Base-by-base conservation (phyloP, 2,113 vertebrate genomes). In the Limanda limanda region DNA sequence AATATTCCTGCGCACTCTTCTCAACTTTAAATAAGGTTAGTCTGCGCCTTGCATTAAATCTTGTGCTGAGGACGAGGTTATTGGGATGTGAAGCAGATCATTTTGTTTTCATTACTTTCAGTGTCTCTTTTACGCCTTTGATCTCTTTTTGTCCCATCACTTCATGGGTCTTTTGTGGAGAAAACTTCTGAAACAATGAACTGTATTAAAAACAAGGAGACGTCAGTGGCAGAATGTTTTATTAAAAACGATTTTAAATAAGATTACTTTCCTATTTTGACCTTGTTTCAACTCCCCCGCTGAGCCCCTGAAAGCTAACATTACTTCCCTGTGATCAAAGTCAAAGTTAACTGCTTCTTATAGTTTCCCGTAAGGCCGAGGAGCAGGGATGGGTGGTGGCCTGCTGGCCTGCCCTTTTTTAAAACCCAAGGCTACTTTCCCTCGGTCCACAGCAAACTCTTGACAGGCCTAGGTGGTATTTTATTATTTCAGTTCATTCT, bases 401-500 rank as follows among this genome's bases (percentile, higher is more conserved):
- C 52, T 69, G 77, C 67, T 69, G 76, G 79, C 75, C 51, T 71
- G 86, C 64, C 72, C 79, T 69, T 86, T 86, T 84, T 48, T 83
- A 73, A 85, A 83, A 87, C 77, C 87, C 82, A 89, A 90, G 87
- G 86, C 88, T 88, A 81, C 88, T 82, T 78, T 88, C 74, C 74
- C 76, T 85, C 67, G 63, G 74, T 79, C 88, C 88, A 87, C 73
- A 78, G 73, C 85, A 65, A 77, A 65, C 78, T 75, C 79, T 87
- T 92, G 90, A 93, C 87, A 88, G 85, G 85, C 87, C 76, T 87
- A 91, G 91, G 91, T 93, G 91, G 89, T 92, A 92, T 93, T 93
- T 93, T 92, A 93, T 94, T 92, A 93, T 93, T 92, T 90, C 84
- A 87, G 89, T 84, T 90, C 86, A 89, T 92, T 94, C 90, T 87